These are phyloP conservation scores for Crypturellus tataupa DNA, from an alignment of 2,797 vertebrate genomes.

Conservation along the genomic window DNA sequence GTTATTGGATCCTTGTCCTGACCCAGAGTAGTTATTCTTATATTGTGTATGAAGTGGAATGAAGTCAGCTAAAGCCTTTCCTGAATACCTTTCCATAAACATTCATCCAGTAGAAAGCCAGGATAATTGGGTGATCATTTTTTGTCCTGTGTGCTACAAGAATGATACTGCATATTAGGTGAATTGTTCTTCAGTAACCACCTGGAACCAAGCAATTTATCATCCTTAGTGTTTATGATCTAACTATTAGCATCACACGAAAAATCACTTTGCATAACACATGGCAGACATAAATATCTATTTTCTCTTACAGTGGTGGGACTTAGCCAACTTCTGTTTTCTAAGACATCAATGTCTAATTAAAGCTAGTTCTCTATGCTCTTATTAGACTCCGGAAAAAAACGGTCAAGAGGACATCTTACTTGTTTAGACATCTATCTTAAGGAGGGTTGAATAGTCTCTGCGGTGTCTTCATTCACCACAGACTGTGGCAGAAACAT, in stretches of 20 bases:
- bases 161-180: background rate
- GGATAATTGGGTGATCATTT: accelerated
- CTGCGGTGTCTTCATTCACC: background rate
- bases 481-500: background rate
- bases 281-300: background rate
- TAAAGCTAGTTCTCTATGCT: background rate
- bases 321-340: background rate
- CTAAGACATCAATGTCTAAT: background rate
- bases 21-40: background rate
- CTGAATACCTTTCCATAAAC: background rate
- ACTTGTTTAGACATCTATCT: background rate
- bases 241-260: background rate
- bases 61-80: background rate
- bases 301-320: background rate
- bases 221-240: background rate
- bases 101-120: background rate
- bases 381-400: background rate
- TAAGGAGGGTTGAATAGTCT: background rate
- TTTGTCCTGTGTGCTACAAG: background rate
- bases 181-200: background rate
- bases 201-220: background rate
- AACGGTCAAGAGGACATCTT: background rate
- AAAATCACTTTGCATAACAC: background rate
- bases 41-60: background rate
- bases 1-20: background rate